A percentile compares a stretch with the other conserved stretches of the same genome.
These are phyloP conservation scores for Fundulus diaphanus DNA, from an alignment of 2,797 vertebrate species.

Conservation along the genomic window DNA sequence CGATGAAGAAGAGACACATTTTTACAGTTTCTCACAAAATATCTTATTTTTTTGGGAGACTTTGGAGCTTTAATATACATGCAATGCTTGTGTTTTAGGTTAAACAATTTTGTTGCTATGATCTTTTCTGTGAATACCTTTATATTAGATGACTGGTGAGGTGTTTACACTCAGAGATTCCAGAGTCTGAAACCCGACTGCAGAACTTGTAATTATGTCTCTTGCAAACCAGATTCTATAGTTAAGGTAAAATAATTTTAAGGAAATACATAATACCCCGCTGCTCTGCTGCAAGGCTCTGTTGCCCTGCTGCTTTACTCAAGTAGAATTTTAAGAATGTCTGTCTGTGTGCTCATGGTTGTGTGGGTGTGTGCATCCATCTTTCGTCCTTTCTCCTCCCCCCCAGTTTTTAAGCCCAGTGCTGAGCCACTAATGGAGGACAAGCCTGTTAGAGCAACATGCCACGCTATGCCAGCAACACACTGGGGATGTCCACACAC, in stretches of 20 bases:
- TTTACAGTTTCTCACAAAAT: background rate
- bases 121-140: background rate
- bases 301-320: slow-evolving; percentile 15
- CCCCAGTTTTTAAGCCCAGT: slow-evolving; percentile 59
- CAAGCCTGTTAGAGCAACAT: slow-evolving; percentile 76
- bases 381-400: slow-evolving; percentile 28
- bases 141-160: background rate
- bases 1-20: background rate
- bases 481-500: slow-evolving; percentile 56
- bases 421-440: slow-evolving; percentile 75
- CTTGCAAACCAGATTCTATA: background rate
- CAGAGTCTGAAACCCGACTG: background rate
- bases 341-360: slow-evolving; percentile 5
- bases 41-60: background rate
- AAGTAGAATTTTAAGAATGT: slow-evolving; percentile 34
- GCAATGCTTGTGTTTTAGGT: background rate
- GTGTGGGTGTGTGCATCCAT: slow-evolving; percentile 14
- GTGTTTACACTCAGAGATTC: background rate
- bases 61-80: background rate
- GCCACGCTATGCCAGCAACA: slow-evolving; percentile 63
- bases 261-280: background rate
- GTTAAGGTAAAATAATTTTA: slow-evolving; percentile 1
- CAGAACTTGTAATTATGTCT: background rate
- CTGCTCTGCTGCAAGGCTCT: slow-evolving; percentile 15
- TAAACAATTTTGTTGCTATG: background rate